phyloP scores from a whole-genome alignment of 2,797 vertebrate genomes.

The Orestias chungarensis region DNA sequence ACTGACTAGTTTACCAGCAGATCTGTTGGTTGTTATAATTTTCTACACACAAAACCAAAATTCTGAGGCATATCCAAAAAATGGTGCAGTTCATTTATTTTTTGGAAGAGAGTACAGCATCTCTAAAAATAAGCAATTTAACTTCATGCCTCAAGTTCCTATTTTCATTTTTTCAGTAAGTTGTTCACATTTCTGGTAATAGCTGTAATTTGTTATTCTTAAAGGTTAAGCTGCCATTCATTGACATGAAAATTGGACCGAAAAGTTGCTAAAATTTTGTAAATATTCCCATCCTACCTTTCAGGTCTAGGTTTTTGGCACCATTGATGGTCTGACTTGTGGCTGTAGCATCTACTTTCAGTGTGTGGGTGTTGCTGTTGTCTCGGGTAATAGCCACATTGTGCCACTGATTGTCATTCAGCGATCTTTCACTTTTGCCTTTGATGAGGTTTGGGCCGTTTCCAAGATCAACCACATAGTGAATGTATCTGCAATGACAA shows the following conservation, averaged over 20 bases:
- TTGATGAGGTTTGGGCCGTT: constrained; percentile 98
- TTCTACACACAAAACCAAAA: too few species aligned
- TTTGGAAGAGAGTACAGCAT: too few species aligned
- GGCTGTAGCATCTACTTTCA: constrained; percentile 92
- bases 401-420: constrained; percentile 99
- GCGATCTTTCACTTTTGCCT: constrained; percentile 91
- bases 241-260: neutral
- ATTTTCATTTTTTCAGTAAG: neutral
- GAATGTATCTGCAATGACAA: constrained; percentile 71
- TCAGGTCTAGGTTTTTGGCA: constrained; percentile 94
- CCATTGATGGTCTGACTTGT: constrained; percentile 97
- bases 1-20: too few species aligned
- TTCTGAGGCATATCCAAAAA: too few species aligned
- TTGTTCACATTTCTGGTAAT: neutral
- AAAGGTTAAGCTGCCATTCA: neutral
- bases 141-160: neutral
- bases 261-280: neutral
- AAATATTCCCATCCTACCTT: constrained; percentile 34
- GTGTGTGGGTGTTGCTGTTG: constrained; percentile 95
- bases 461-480: constrained; percentile 97
- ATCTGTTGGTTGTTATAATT: too few species aligned
- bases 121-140: neutral
- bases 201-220: neutral
- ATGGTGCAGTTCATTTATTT: too few species aligned
- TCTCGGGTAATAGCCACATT: constrained; percentile 96